Evolutionary conservation across 2,797 vertebrate species (phyloP).

Genomic region (Acipenser transmontanus): DNA sequence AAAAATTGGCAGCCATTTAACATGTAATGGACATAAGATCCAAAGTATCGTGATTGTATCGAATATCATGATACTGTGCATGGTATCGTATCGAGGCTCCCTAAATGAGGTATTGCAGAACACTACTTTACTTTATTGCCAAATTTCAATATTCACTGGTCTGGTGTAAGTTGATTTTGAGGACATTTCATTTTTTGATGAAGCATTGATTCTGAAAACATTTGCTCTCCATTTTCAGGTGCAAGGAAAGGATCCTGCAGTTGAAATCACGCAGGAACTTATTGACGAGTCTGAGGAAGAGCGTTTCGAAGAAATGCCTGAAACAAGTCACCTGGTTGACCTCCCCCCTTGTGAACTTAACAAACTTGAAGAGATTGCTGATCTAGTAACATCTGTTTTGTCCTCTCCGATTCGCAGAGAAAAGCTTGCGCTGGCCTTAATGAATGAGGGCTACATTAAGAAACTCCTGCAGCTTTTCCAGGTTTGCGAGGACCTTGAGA

Average conservation of each 20-base stretch:
- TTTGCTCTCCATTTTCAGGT: slow-evolving; percentile 56
- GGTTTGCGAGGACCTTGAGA: slow-evolving; percentile 91
- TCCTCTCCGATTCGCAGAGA: slow-evolving; percentile 94
- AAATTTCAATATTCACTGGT: no score
- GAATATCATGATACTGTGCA: no score
- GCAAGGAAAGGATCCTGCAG: slow-evolving; percentile 93
- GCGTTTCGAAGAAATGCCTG: slow-evolving; percentile 92
- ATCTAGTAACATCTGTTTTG: slow-evolving; percentile 93
- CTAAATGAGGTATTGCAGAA: no score
- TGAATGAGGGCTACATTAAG: slow-evolving; percentile 94
- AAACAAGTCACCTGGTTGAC: slow-evolving; percentile 90
- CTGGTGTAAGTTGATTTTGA: no score
- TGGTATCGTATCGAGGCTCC: no score
- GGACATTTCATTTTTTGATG: no score
- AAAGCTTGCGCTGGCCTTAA: slow-evolving; percentile 90
- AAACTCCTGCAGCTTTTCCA: slow-evolving; percentile 94
- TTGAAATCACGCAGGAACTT: slow-evolving; percentile 96
- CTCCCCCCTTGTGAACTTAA: slow-evolving; percentile 86
- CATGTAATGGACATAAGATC: no score
- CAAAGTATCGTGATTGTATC: no score
- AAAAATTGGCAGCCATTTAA: no score
- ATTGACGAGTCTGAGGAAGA: slow-evolving; percentile 97
- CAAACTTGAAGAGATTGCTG: slow-evolving; percentile 94
- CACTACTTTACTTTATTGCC: no score
- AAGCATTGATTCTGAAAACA: no score